phyloP scores from a whole-genome alignment of 2,113 vertebrate species.

The Antechinus flavipes region DNA sequence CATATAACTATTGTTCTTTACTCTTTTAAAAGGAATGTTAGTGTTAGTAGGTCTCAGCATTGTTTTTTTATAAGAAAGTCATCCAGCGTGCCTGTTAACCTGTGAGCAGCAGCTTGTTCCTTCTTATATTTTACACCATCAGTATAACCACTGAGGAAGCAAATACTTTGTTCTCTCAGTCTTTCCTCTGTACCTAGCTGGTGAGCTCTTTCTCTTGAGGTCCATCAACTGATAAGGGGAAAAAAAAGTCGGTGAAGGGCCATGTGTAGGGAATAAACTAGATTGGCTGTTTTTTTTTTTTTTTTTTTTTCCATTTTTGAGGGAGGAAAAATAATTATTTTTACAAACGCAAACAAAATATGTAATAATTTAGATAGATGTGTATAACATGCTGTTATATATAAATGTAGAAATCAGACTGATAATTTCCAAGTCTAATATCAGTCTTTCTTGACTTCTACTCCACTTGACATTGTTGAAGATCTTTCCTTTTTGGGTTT shows the following conservation, averaged over 20 bases:
- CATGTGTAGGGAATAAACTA: conserved; percentile 10
- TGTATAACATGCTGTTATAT: not conserved
- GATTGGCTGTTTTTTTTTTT: conserved; percentile 4
- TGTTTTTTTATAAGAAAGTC: conserved; percentile 17
- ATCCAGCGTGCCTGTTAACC: conserved; percentile 11
- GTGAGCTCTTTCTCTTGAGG: conserved; percentile 29
- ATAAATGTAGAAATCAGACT: not conserved
- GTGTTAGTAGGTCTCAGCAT: conserved; percentile 35
- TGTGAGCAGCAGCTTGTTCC: conserved; percentile 46
- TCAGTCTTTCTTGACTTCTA: not conserved
- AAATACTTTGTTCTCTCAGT: conserved; percentile 57
- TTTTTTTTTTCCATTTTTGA: not conserved
- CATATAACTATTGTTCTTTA: conserved; percentile 35
- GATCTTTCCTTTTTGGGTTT: not conserved
- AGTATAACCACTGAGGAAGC: conserved; percentile 55
- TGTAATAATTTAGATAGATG: not conserved
- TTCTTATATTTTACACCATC: conserved; percentile 61
- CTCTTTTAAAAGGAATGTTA: conserved; percentile 26
- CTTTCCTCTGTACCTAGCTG: conserved; percentile 46
- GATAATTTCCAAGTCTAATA: not conserved
- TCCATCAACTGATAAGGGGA: not conserved
- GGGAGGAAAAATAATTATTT: not conserved
- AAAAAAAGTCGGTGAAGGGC: not conserved
- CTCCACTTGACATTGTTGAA: not conserved
- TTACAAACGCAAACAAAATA: not conserved